Evolutionary conservation across 2,888 invertebrate species (phyloP), one percentile per base, ranked within the genome.

Genomic region (Rhamnusium bicolor): DNA sequence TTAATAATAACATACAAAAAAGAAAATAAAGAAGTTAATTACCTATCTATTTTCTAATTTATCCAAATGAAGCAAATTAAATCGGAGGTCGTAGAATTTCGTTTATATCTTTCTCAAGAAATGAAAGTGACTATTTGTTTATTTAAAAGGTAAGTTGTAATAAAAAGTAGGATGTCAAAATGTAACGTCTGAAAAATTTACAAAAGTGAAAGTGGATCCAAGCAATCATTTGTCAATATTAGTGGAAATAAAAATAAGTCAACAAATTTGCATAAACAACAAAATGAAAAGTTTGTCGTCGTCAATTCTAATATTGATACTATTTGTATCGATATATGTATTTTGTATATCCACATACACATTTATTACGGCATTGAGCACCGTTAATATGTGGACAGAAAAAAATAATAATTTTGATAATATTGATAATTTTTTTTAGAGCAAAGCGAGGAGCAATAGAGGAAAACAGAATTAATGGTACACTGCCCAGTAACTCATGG

Each of bases 341-440:
- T 54, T 74, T 27, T 74, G 70, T 1, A 21, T 76, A 21, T 70
- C 70, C 8, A 68, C 72, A 2, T 74, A 74, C 49, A 76, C 67
- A 3, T 74, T 72, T 27, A 68, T 74, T 21, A 58, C 65, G 8
- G 63, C 74, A 1, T 3, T 74, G 24, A 49, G 67, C 2, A 46
- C 60, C 12, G 58, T 71, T 8, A 60, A 74, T 14, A 19, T 61
- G 6, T 67, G 58, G 18, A 21, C 21, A 19, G 47, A 27, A 12
- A 67, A n/a, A n/a, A n/a, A n/a, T n/a, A n/a, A n/a, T n/a, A n/a
- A n/a, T n/a, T n/a, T n/a, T n/a, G n/a, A n/a, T n/a, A n/a, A n/a
- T n/a, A n/a, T n/a, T n/a, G n/a, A n/a, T n/a, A n/a, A n/a, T n/a
- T n/a, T n/a, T n/a, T 1, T 40, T 40, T 16, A 32, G 40, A 40